Conservation (phyloP, 2,888 invertebrate genomes). For the Polylopha cassiicola region DNA sequence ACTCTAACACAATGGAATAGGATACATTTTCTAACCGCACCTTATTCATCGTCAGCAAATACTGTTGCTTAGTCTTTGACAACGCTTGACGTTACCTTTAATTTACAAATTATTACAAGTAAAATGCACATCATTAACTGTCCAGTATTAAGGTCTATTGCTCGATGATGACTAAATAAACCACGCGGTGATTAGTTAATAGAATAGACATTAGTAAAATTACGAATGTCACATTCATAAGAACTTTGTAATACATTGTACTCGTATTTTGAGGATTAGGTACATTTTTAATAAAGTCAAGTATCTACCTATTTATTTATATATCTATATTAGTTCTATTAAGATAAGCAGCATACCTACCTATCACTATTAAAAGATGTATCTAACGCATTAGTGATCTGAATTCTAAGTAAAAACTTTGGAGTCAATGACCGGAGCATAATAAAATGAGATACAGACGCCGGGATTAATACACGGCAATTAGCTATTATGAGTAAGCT, state of each 20-base stretch:
- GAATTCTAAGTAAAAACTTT: conserved; percentile 2
- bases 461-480: not conserved
- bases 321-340: too few species aligned
- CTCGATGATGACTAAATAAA: not conserved
- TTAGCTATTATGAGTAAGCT: too few species aligned
- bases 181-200: too few species aligned
- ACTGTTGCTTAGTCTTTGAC: conserved; percentile 25
- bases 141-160: conserved; percentile 15
- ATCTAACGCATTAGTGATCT: too few species aligned
- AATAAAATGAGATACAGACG: not conserved
- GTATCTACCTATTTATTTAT: too few species aligned
- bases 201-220: too few species aligned
- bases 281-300: too few species aligned
- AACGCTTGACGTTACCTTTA: conserved; percentile 40
- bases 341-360: too few species aligned
- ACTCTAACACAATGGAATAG: conserved; percentile 31
- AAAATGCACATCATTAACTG: conserved; percentile 37
- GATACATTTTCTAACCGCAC: conserved; percentile 27
- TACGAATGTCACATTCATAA: too few species aligned
- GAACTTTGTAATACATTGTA: too few species aligned
- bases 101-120: conserved; percentile 50
- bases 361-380: too few species aligned
- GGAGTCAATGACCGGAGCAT: conserved; percentile 3
- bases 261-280: too few species aligned
- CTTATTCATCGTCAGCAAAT: conserved; percentile 22